Evolutionary conservation across 64 coral and sea anemone genomes (phyloP).

Genomic region (Trachythela sp.): DNA sequence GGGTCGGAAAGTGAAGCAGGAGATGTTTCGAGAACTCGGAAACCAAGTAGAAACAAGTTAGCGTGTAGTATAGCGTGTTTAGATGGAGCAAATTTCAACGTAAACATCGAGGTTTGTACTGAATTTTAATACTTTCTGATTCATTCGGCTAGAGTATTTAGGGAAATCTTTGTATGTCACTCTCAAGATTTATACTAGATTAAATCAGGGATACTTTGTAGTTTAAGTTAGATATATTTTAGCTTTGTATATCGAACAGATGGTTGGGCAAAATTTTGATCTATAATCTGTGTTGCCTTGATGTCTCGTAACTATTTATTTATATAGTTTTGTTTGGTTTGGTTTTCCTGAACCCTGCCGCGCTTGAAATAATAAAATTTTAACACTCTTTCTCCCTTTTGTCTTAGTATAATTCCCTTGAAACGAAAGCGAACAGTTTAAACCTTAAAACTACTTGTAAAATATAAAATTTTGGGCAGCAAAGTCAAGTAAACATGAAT

Average conservation of each 20-base stretch:
- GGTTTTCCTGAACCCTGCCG: not conserved
- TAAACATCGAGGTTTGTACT: conserved; percentile 18
- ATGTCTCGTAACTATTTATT: not conserved
- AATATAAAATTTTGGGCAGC: not conserved
- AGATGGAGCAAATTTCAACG: not conserved
- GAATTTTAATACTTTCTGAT: not conserved
- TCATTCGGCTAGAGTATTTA: not conserved
- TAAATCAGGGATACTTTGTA: not conserved
- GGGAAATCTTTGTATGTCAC: no score
- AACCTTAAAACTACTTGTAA: not conserved
- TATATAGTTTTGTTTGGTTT: not conserved
- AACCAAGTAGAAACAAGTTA: not conserved
- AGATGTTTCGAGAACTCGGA: not conserved
- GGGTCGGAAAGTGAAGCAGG: not conserved
- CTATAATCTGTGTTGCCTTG: not conserved
- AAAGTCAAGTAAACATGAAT: no score
- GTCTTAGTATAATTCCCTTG: not conserved
- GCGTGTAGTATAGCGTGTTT: not conserved
- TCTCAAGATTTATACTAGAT: not conserved
- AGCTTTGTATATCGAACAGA: not conserved
- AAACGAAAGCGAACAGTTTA: not conserved
- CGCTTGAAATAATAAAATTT: not conserved
- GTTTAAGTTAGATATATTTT: not conserved
- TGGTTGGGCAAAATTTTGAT: not conserved
- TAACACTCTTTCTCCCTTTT: not conserved